Evolutionary conservation across 2,888 invertebrate species (phyloP).

Genomic region (Pilophorus perplexus): DNA sequence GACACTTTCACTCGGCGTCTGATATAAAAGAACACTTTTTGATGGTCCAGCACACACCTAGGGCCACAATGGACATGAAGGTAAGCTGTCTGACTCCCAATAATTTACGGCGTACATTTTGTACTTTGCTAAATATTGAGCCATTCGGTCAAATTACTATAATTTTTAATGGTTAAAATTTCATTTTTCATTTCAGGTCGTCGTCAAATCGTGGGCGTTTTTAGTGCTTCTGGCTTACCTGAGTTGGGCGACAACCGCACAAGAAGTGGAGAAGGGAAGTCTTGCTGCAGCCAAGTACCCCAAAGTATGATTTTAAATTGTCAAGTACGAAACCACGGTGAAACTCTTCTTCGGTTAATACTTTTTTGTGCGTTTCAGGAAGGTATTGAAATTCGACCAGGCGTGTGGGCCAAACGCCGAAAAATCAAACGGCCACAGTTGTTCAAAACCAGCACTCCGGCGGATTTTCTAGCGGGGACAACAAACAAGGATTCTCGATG

Average conservation of each 20-base stretch:
- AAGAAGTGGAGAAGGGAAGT: slow-evolving; percentile 3
- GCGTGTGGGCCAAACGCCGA: slow-evolving; percentile 29
- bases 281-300: slow-evolving; percentile 8
- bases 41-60: slow-evolving; percentile 26
- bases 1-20: slow-evolving; percentile 19
- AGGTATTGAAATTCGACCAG: slow-evolving; percentile 24
- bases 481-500: slow-evolving; percentile 25
- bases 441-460: slow-evolving; percentile 11
- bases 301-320: background rate
- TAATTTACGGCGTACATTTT: no score
- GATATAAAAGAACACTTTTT: slow-evolving; percentile 24
- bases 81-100: no score
- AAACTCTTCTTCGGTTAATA: background rate
- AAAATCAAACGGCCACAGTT: slow-evolving; percentile 34
- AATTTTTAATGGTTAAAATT: background rate
- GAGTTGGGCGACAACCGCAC: slow-evolving; percentile 15
- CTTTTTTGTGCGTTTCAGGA: slow-evolving; percentile 9
- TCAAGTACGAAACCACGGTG: background rate
- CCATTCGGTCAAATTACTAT: slow-evolving; percentile 2
- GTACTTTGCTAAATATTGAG: no score
- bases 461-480: background rate
- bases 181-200: background rate
- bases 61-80: slow-evolving; percentile 30
- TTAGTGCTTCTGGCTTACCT: slow-evolving; percentile 23
- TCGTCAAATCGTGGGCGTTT: slow-evolving; percentile 20